A percentile compares a stretch with the other conserved stretches of the same genome.
phyloP scores from a whole-genome alignment of 2,888 invertebrate genomes.

The Apantesis nais region DNA sequence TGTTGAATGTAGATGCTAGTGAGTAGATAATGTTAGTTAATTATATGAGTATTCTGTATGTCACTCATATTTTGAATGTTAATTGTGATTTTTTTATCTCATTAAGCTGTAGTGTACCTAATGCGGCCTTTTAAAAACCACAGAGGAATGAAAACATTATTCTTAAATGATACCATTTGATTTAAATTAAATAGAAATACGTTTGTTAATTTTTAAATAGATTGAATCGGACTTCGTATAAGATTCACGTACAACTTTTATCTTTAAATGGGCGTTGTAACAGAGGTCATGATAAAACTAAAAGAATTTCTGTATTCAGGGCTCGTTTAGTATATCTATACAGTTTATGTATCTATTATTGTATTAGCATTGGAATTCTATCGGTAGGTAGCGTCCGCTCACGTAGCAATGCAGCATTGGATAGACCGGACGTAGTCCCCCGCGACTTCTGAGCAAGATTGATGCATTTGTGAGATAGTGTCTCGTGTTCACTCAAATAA shows the following conservation, averaged over 20 bases:
- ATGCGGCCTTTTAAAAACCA: constrained; percentile 8
- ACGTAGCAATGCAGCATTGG: constrained; percentile 56
- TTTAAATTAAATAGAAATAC: constrained; percentile 10
- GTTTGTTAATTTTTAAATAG: constrained; percentile 14
- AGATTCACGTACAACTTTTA: constrained; percentile 18
- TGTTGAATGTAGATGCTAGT: constrained; percentile 74
- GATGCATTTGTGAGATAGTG: constrained; percentile 66
- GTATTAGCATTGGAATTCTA: constrained; percentile 65
- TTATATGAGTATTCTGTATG: constrained; percentile 64
- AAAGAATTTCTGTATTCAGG: constrained; percentile 36
- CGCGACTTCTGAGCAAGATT: constrained; percentile 76
- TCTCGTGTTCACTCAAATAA: constrained; percentile 51
- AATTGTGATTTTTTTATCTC: constrained; percentile 18
- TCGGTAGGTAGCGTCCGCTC: constrained; percentile 57
- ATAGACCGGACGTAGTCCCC: constrained; percentile 56
- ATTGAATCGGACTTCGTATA: neutral
- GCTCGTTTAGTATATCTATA: constrained; percentile 32
- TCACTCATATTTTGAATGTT: constrained; percentile 37
- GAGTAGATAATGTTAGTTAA: constrained; percentile 72
- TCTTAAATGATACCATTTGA: constrained; percentile 10
- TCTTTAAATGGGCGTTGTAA: constrained; percentile 11
- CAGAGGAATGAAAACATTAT: constrained; percentile 8
- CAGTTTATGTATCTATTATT: constrained; percentile 52
- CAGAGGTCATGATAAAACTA: constrained; percentile 13
- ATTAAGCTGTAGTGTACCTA: neutral